Base-by-base conservation (phyloP, 2,113 vertebrate species). In the Acrocephalus arundinaceus region DNA sequence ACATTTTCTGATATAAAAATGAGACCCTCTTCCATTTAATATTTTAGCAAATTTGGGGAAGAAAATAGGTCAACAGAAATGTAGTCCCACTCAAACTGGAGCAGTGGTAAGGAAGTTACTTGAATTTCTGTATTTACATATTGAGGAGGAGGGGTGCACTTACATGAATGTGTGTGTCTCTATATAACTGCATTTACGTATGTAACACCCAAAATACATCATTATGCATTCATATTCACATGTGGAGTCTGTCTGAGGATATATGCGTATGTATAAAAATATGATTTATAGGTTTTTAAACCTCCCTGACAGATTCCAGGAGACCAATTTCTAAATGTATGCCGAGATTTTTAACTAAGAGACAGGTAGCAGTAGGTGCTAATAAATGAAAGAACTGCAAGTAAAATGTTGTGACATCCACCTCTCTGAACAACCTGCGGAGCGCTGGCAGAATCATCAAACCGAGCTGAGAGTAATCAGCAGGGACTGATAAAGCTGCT, bases 351-450 rank as follows among this genome's bases (percentile, higher is more conserved):
- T 94, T 92, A 67, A 93, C 72, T 85, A 65, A 35, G 85, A 97
- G 95, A 95, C 93, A 89, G 94, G 94, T 94, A 96, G 93, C 95
- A 94, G 96, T 84, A 92, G 91, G 89, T 94, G 94, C 83, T 96
- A 92, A 95, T 97, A 95, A 96, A 96, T 87, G 96, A 91, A 93
- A 95, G 93, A 84, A 14, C 80, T 76, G 83, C 67, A 20, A 89
- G 93, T 97, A 97, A 96, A 93, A 87, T 94, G 95, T 96, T 97
- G 91, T 97, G 93, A 96, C 96, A 96, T 78, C 94, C 84, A 92
- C 81, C 94, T 96, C 91, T 94, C 85, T 55, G 87, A 94, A 87
- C 87, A 95, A 96, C 95, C 96, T 90, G 94, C 83, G 1, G 87
- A 96, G 88, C 6, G 0, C 85, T 93, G 95, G 93, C 95, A 95